Conservation (phyloP, 1,140 invertebrate genomes). For the Meloidogyne exigua region DNA sequence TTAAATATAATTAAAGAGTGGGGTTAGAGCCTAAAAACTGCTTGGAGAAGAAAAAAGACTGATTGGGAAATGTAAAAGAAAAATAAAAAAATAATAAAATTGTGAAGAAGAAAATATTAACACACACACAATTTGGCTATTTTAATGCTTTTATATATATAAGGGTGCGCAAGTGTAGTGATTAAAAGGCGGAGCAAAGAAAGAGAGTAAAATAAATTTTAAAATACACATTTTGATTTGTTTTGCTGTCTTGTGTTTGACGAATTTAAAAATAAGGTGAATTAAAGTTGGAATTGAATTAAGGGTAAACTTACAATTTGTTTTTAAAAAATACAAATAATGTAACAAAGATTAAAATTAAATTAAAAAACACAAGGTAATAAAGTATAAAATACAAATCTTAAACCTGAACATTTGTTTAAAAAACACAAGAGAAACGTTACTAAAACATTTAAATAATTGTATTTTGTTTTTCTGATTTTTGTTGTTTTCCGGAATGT, state of each 20-base stretch:
- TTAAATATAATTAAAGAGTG: neutral
- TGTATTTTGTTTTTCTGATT: too few species aligned
- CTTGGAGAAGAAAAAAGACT: neutral
- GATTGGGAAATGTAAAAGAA: neutral
- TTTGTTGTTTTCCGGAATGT: too few species aligned
- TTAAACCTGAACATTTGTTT: too few species aligned
- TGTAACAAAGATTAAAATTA: neutral
- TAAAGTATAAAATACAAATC: neutral
- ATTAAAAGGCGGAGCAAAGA: neutral
- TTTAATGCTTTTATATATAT: neutral
- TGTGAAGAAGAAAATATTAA: neutral
- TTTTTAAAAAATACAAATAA: neutral
- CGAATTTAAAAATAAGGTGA: neutral
- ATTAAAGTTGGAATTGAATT: neutral
- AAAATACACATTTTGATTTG: constrained; percentile 3
- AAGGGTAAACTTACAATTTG: neutral
- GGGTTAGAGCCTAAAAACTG: neutral
- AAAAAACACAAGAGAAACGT: too few species aligned
- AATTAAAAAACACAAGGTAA: neutral
- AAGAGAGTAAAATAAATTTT: neutral
- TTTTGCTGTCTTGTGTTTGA: neutral
- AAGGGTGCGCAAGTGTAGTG: neutral
- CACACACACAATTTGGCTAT: neutral
- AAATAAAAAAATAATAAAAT: neutral
- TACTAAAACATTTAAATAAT: too few species aligned